Percentiles rank a stretch among this genome's conserved stretches.
Evolutionary conservation across 2,113 vertebrate species (phyloP).

Genomic region (Aix galericulata): DNA sequence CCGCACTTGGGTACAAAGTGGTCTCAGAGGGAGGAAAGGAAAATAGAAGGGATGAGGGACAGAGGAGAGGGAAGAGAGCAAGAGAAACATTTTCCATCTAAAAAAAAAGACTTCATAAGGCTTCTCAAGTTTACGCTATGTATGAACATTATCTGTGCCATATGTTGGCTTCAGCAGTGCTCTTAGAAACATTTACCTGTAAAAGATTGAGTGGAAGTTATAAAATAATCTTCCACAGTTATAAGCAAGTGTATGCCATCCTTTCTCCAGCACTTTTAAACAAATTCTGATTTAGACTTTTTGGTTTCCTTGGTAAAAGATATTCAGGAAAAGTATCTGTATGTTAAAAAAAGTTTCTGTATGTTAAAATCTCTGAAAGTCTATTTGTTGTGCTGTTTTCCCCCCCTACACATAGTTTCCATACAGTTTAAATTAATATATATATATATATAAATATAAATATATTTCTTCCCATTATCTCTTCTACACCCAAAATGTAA

Average conservation of each 20-base stretch:
- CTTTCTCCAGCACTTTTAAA: not conserved
- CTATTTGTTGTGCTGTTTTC: not conserved
- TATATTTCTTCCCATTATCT: not conserved
- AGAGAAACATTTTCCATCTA: not conserved
- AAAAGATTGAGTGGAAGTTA: not conserved
- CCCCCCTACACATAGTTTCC: not conserved
- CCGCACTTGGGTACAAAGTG: not conserved
- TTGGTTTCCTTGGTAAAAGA: not conserved
- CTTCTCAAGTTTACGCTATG: not conserved
- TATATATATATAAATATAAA: not conserved
- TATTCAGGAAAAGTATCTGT: not conserved
- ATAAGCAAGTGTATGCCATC: not conserved
- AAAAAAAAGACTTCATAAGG: not conserved
- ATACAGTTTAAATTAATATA: not conserved
- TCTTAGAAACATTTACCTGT: fast-evolving
- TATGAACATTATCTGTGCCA: not conserved
- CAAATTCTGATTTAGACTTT: not conserved
- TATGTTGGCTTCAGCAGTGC: not conserved
- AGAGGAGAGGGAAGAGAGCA: not conserved
- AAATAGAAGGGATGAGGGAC: not conserved
- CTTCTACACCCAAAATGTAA: not conserved
- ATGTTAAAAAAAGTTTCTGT: not conserved
- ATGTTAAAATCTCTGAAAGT: not conserved
- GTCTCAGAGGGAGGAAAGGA: not conserved
- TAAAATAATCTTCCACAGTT: not conserved